A percentile compares a stretch with the other conserved stretches of the same genome.
phyloP scores from a whole-genome alignment of 2,113 vertebrate species.

The Prietella phreatophila region DNA sequence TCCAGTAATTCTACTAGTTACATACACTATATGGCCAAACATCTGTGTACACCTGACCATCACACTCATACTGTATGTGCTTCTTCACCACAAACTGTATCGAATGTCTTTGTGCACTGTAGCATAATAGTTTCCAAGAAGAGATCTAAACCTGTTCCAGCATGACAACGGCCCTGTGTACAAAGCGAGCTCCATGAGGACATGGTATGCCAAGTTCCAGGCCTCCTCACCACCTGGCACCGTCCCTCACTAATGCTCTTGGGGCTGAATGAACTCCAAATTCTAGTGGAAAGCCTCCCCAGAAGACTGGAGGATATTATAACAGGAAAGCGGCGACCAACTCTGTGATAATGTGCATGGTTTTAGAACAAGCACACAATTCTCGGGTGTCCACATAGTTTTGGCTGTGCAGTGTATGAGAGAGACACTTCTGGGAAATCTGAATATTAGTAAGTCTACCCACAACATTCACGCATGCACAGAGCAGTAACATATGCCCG shows the following conservation, averaged over 20 bases:
- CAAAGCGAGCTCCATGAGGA: not conserved
- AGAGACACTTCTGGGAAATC: not conserved
- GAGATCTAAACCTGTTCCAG: not conserved
- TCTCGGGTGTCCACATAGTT: not conserved
- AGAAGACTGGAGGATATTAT: not conserved
- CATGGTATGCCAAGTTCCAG: not conserved
- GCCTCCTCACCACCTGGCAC: not conserved
- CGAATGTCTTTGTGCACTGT: not conserved
- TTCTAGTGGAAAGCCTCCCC: not conserved
- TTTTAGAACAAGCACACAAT: not conserved
- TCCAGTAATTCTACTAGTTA: not conserved
- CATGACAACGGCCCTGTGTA: not conserved
- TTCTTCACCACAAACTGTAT: not conserved
- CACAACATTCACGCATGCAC: not conserved
- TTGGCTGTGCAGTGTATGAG: no score
- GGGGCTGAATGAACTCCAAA: not conserved
- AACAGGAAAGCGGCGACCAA: not conserved
- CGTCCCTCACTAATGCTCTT: not conserved
- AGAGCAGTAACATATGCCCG: not conserved
- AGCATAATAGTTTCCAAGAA: not conserved
- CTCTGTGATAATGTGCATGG: not conserved
- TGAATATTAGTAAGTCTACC: not conserved
- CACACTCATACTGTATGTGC: not conserved
- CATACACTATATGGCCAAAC: not conserved
- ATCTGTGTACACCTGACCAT: not conserved